These are phyloP conservation scores for Epistrophe grossulariae DNA, from an alignment of 2,888 invertebrate species.

Conservation along the genomic window DNA sequence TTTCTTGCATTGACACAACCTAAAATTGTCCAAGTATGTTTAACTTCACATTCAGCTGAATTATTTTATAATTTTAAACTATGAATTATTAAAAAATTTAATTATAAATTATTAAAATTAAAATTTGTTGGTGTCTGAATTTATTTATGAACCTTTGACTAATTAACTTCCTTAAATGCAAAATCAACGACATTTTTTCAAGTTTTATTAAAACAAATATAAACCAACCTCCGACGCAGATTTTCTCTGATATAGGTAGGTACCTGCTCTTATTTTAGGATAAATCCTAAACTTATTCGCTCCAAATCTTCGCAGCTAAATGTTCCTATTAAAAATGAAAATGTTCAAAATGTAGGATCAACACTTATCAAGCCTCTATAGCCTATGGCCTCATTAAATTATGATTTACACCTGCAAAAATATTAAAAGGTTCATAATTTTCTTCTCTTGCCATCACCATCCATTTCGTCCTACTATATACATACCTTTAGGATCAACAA, in stretches of 20 bases:
- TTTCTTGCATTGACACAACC: too few species aligned
- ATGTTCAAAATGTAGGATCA: conserved; percentile 52
- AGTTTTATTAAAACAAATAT: not conserved
- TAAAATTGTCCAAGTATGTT: too few species aligned
- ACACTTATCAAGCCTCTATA: conserved; percentile 46
- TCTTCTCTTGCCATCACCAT: conserved; percentile 3
- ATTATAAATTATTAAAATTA: too few species aligned
- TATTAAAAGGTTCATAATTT: conserved; percentile 64
- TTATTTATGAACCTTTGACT: not conserved
- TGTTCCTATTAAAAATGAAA: conserved; percentile 43
- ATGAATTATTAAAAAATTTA: too few species aligned
- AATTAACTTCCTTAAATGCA: not conserved
- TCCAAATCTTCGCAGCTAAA: conserved; percentile 33
- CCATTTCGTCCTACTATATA: not conserved
- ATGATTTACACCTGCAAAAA: conserved; percentile 64
- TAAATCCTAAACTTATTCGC: conserved; percentile 33
- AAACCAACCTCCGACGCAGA: not conserved
- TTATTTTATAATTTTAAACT: too few species aligned
- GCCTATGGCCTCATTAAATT: conserved; percentile 68
- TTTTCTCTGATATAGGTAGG: not conserved
- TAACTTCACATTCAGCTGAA: too few species aligned
- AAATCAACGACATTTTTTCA: not conserved
- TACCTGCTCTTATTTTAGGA: not conserved
- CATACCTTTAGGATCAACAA: conserved; percentile 10
- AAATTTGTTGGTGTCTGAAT: too few species aligned